These are phyloP conservation scores for Sarcophaga bullata DNA, from an alignment of 1,140 invertebrate genomes.

Conservation along the genomic window DNA sequence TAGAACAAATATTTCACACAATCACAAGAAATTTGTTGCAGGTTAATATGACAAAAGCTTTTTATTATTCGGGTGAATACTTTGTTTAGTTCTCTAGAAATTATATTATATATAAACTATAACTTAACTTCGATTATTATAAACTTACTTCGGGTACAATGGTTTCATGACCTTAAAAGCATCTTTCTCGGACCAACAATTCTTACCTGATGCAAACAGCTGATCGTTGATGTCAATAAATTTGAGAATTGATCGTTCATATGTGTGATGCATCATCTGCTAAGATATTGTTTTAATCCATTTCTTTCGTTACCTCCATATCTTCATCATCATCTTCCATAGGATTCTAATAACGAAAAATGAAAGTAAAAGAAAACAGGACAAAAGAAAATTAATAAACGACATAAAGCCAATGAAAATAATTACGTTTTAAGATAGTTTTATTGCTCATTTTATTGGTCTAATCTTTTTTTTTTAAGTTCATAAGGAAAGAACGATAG, in stretches of 20 bases:
- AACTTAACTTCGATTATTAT: too few relatives aligned
- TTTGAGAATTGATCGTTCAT: conserved; percentile 56
- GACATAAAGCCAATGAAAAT: too few relatives aligned
- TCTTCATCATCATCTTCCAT: conserved; percentile 50
- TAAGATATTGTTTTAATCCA: conserved; percentile 50
- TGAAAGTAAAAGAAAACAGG: neutral
- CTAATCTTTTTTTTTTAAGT: neutral
- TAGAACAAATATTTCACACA: too few relatives aligned
- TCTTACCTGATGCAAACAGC: conserved; percentile 58
- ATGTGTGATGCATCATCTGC: conserved; percentile 54
- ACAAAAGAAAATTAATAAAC: neutral
- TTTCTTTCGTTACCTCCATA: conserved; percentile 53
- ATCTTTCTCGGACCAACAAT: conserved; percentile 55
- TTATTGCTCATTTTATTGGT: neutral
- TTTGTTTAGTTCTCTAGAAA: too few relatives aligned
- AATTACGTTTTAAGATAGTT: neutral
- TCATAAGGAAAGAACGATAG: neutral
- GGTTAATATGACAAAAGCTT: too few relatives aligned
- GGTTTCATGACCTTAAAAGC: conserved; percentile 49
- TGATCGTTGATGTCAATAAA: conserved; percentile 58
- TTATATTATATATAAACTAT: too few relatives aligned
- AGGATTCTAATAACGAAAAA: neutral
- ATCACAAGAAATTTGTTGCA: too few relatives aligned
- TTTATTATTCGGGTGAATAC: too few relatives aligned
- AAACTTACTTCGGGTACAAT: conserved; percentile 59